A percentile compares a stretch with the other conserved stretches of the same genome.
Evolutionary conservation across 2,797 vertebrate genomes (phyloP).

Genomic region (Enteromius paludinosus): DNA sequence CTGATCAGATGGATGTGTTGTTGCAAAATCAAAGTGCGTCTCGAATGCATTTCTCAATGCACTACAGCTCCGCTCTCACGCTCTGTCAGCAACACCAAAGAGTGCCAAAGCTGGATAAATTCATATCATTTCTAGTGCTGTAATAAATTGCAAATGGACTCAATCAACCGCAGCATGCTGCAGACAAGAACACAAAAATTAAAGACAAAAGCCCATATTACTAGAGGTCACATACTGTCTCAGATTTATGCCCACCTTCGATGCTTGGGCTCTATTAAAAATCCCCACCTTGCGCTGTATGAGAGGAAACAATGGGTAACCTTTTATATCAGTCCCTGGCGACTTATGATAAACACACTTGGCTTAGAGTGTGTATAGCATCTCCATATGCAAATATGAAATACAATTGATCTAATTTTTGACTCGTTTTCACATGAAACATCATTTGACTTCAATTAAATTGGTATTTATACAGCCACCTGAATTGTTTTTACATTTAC

Average conservation of each 20-base stretch:
- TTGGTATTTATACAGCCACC: background rate
- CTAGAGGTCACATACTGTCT: background rate
- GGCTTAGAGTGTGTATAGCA: background rate
- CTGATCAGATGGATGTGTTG: background rate
- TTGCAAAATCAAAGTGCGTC: slow-evolving; percentile 26
- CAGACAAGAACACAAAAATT: slow-evolving; percentile 29
- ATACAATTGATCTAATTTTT: background rate
- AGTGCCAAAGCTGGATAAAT: slow-evolving; percentile 6
- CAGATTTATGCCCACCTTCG: slow-evolving; percentile 8
- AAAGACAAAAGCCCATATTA: slow-evolving; percentile 5
- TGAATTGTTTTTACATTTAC: background rate
- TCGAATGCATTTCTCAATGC: background rate
- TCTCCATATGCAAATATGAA: background rate
- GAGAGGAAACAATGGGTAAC: slow-evolving; percentile 14
- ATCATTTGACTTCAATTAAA: background rate
- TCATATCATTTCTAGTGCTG: slow-evolving; percentile 5
- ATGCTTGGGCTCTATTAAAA: background rate
- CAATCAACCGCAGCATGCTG: background rate
- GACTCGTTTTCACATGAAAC: background rate
- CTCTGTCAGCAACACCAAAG: background rate
- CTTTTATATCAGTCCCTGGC: slow-evolving; percentile 17
- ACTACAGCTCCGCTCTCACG: background rate
- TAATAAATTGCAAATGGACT: slow-evolving; percentile 28
- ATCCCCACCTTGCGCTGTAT: slow-evolving; percentile 12
- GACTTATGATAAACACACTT: slow-evolving; percentile 8